Conservation (phyloP, 2,113 vertebrate species). For the Poecilia latipinna region DNA sequence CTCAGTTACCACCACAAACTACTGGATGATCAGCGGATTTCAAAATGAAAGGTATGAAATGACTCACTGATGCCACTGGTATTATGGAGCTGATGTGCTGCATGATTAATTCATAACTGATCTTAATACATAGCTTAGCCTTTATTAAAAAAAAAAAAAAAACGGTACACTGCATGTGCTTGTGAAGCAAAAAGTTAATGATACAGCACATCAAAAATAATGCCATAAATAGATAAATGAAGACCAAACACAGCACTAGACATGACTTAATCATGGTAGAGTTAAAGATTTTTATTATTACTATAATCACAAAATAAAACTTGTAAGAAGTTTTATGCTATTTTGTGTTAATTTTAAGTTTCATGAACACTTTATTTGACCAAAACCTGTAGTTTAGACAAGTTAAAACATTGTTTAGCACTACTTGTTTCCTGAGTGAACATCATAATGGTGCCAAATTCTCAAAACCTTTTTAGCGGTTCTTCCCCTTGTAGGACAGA, state of each 20-base stretch:
- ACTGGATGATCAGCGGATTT: constrained; percentile 18
- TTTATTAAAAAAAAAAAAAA: background rate
- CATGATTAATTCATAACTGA: background rate
- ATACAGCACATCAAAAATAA: background rate
- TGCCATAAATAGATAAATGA: background rate
- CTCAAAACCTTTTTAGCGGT: too few relatives aligned
- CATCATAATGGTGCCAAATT: background rate
- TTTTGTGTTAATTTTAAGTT: background rate
- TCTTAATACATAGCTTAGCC: background rate
- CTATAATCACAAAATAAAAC: too few relatives aligned
- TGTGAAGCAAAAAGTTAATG: background rate
- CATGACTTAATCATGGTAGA: background rate
- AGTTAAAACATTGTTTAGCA: background rate
- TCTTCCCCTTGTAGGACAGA: background rate
- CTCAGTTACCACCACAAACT: constrained; percentile 9
- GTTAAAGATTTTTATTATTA: background rate
- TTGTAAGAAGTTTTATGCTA: too few relatives aligned
- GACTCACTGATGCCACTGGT: background rate
- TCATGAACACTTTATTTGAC: background rate
- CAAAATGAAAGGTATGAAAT: constrained; percentile 30
- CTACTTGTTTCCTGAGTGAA: background rate
- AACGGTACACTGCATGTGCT: background rate
- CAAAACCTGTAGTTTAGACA: background rate
- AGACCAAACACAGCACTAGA: background rate
- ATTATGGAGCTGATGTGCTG: constrained; percentile 6